Conservation (phyloP, 2,888 invertebrate species). For the Clostera curtula region DNA sequence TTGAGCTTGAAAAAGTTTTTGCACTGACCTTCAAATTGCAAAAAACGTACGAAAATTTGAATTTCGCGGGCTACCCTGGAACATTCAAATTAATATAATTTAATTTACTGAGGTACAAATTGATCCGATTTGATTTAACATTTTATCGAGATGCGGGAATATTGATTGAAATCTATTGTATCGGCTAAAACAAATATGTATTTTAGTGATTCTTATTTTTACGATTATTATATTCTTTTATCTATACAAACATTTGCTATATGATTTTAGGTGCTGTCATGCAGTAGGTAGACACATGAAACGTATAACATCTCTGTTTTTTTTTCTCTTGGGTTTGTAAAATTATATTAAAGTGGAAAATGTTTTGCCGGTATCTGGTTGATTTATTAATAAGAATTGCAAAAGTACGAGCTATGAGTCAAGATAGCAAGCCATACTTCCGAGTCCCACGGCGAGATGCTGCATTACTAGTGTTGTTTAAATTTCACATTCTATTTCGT, state of each 20-base stretch:
- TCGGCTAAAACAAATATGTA: constrained; percentile 23
- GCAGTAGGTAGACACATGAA: too few relatives aligned
- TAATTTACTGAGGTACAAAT: constrained; percentile 19
- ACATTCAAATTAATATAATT: constrained; percentile 14
- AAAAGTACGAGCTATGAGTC: constrained; percentile 50
- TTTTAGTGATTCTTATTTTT: constrained; percentile 11
- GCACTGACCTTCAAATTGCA: too few relatives aligned
- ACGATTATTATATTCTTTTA: constrained; percentile 5
- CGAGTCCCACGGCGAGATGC: constrained; percentile 37
- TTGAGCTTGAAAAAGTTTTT: too few relatives aligned
- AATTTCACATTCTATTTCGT: constrained; percentile 35
- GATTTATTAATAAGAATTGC: constrained; percentile 51
- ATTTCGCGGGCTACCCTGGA: constrained; percentile 10
- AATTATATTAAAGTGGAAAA: constrained; percentile 30
- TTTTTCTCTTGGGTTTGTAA: too few relatives aligned
- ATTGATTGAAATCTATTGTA: constrained; percentile 13
- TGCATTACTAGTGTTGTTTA: constrained; percentile 56
- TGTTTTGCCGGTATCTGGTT: constrained; percentile 43
- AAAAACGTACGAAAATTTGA: constrained; percentile 3
- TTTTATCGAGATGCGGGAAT: too few relatives aligned
- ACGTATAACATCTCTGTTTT: too few relatives aligned
- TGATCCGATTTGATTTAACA: constrained; percentile 10
- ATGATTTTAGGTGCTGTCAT: too few relatives aligned
- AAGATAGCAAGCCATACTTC: constrained; percentile 59
- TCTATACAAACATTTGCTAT: too few relatives aligned